These are phyloP conservation scores for Volucella inanis DNA, from an alignment of 2,888 invertebrate species.

Conservation along the genomic window DNA sequence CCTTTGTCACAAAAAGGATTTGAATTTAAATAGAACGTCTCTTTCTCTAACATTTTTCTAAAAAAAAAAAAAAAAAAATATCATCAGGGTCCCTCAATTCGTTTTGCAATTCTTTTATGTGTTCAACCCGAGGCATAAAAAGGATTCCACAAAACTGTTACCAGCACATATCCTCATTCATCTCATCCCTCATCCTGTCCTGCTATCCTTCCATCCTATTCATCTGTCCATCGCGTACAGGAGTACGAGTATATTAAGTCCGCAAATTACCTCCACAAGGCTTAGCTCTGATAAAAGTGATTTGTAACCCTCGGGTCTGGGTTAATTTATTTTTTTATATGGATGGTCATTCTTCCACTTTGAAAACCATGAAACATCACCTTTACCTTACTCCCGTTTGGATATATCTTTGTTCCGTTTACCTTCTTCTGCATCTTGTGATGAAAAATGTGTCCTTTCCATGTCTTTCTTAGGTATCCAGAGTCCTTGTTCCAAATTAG, in stretches of 20 bases:
- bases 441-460: conserved; percentile 25
- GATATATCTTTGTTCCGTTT: background rate
- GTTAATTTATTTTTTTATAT: too few relatives aligned
- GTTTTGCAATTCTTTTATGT: background rate
- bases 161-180: background rate
- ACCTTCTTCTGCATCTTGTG: background rate
- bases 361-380: conserved; percentile 14
- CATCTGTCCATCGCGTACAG: background rate
- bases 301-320: conserved; percentile 11
- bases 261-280: conserved; percentile 35
- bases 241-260: conserved; percentile 9
- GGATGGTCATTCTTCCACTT: background rate
- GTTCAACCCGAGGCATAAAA: conserved; percentile 10
- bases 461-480: background rate
- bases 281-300: conserved; percentile 29
- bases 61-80: background rate
- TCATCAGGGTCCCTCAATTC: background rate
- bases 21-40: conserved; percentile 10
- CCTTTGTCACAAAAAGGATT: background rate
- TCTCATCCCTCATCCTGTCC: background rate
- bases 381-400: background rate
- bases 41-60: background rate
- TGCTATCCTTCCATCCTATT: background rate
- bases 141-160: conserved; percentile 28
- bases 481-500: conserved; percentile 22